A percentile compares a stretch with the other conserved stretches of the same genome.
Evolutionary conservation across 2,888 invertebrate genomes (phyloP).

Genomic region (Caenorhabditis macrosperma): DNA sequence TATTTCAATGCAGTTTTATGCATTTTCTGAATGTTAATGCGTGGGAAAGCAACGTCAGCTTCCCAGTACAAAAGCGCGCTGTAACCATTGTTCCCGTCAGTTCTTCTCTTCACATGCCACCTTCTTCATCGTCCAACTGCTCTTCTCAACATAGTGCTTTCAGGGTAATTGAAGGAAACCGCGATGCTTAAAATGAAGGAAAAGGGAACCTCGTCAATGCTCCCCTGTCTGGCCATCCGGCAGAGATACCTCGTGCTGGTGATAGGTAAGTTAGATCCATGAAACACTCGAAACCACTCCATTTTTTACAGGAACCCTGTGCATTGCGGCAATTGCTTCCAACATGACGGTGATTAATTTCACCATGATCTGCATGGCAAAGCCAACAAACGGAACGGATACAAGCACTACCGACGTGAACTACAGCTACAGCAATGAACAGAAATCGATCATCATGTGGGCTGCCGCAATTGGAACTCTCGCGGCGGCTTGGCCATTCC

Average conservation of each 20-base stretch:
- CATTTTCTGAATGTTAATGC: too few relatives aligned
- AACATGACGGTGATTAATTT: constrained; percentile 77
- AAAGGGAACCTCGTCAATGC: neutral
- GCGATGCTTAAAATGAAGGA: constrained; percentile 35
- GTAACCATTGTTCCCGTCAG: too few relatives aligned
- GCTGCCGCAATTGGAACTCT: constrained; percentile 73
- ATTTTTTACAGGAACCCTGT: constrained; percentile 64
- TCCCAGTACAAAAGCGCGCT: too few relatives aligned
- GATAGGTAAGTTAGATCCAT: constrained; percentile 53
- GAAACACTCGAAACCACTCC: neutral
- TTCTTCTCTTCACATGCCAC: too few relatives aligned
- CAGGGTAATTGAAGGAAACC: constrained; percentile 18
- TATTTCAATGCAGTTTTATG: too few relatives aligned
- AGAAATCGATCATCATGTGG: constrained; percentile 72
- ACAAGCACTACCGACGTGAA: neutral
- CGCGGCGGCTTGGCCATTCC: constrained; percentile 72
- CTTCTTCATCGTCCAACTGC: too few relatives aligned
- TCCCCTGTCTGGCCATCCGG: constrained; percentile 49
- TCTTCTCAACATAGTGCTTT: neutral
- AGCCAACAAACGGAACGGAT: constrained; percentile 4
- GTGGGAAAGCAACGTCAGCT: too few relatives aligned
- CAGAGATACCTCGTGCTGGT: constrained; percentile 66
- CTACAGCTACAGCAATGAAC: constrained; percentile 56
- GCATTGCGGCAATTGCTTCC: constrained; percentile 74
- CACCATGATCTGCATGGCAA: constrained; percentile 76